Conservation (phyloP, 2,113 vertebrate genomes). For the Pogona vitticeps region DNA sequence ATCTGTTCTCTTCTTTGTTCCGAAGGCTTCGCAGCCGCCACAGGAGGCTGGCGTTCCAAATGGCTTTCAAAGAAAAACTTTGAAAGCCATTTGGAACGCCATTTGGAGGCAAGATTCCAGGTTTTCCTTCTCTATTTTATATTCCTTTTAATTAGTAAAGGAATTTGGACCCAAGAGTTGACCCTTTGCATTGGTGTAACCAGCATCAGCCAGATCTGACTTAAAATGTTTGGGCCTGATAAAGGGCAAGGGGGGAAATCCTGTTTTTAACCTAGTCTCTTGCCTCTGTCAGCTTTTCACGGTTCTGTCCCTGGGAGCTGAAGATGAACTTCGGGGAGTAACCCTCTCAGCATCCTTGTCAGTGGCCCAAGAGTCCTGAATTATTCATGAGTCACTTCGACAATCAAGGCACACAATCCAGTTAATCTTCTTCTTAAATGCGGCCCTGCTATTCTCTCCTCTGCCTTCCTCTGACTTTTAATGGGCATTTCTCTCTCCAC, state of each 20-base stretch:
- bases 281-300: not conserved
- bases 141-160: not conserved
- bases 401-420: constrained; percentile 39
- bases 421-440: constrained; percentile 54
- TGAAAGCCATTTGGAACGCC: too few species aligned
- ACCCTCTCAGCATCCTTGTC: constrained; percentile 30
- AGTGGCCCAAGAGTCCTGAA: constrained; percentile 31
- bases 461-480: constrained; percentile 42
- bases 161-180: not conserved
- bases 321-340: constrained; percentile 26
- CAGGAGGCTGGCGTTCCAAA: not conserved
- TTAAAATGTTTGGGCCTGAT: not conserved
- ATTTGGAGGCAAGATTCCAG: not conserved
- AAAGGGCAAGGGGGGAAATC: not conserved
- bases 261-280: not conserved
- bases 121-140: constrained; percentile 24
- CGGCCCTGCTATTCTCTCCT: constrained; percentile 22
- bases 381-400: constrained; percentile 59
- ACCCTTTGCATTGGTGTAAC: not conserved
- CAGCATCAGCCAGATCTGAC: constrained; percentile 4
- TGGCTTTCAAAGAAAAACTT: constrained; percentile 30
- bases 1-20: not conserved
- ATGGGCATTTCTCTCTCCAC: not conserved
- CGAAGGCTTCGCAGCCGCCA: not conserved
- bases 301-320: constrained; percentile 2